These are phyloP conservation scores for Erebia ligea DNA, from an alignment of 2,888 invertebrate species.

Conservation along the genomic window DNA sequence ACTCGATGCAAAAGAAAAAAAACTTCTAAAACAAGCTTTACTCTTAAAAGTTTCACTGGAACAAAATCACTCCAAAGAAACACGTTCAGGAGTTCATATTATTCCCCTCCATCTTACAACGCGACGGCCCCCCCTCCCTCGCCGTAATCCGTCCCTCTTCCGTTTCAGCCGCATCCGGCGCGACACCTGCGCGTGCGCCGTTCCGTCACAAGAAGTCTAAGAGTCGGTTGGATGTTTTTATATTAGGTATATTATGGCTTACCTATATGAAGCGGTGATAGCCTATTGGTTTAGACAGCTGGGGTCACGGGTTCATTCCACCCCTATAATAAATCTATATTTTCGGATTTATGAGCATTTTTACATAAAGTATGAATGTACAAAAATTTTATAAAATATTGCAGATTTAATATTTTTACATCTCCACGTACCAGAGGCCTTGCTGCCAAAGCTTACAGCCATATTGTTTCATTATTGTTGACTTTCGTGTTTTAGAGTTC, in stretches of 20 bases:
- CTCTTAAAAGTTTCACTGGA: background rate
- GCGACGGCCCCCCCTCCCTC: slow-evolving; percentile 12
- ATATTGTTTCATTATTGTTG: too few species aligned
- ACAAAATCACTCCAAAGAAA: background rate
- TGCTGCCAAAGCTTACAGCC: too few species aligned
- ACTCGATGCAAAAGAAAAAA: background rate
- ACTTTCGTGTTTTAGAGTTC: too few species aligned
- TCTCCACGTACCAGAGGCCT: too few species aligned
- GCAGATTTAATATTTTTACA: too few species aligned
- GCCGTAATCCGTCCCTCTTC: slow-evolving; percentile 38
- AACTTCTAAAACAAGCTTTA: background rate
- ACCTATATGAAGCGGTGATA: too few species aligned
- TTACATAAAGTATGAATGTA: background rate
- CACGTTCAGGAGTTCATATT: slow-evolving; percentile 23
- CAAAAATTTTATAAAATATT: too few species aligned
- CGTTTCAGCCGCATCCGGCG: slow-evolving; percentile 76
- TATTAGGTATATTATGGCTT: too few species aligned
- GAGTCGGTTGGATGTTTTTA: background rate
- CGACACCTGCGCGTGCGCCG: slow-evolving; percentile 76
- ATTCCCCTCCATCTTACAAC: slow-evolving; percentile 23
- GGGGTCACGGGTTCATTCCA: too few species aligned
- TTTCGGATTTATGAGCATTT: slow-evolving; percentile 7
- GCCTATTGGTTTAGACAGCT: too few species aligned
- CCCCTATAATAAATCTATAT: too few species aligned
- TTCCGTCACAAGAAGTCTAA: slow-evolving; percentile 31